Percentiles rank a stretch among this genome's conserved stretches.
phyloP scores from a whole-genome alignment of 2,797 vertebrate species.

The Acropternis orthonyx region DNA sequence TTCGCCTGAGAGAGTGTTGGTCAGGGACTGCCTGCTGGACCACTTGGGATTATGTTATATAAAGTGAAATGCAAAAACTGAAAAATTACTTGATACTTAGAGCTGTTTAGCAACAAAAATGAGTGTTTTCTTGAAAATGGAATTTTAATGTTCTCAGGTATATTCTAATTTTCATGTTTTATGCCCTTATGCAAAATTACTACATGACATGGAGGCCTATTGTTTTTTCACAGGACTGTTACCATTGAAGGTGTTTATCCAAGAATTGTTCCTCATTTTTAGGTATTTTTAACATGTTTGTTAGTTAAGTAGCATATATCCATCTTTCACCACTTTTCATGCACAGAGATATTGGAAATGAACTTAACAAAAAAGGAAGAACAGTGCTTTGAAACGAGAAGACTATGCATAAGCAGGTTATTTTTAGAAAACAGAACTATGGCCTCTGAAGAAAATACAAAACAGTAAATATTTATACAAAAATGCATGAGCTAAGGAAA shows the following conservation, averaged over 20 bases:
- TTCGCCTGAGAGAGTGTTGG: not conserved
- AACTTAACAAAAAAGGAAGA: not conserved
- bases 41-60: not conserved
- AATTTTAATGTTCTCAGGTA: not conserved
- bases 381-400: not conserved
- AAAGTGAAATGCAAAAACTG: not conserved
- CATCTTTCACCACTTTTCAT: not conserved
- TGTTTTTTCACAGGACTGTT: not conserved
- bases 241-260: not conserved
- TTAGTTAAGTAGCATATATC: not conserved
- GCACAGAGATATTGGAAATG: not conserved
- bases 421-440: slow-evolving; percentile 5
- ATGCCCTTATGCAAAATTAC: not conserved
- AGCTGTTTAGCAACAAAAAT: not conserved
- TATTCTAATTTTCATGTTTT: not conserved
- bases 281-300: not conserved
- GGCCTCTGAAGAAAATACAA: not conserved
- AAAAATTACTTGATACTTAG: not conserved
- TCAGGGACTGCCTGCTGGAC: not conserved
- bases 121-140: not conserved
- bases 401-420: not conserved
- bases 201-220: not conserved
- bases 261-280: not conserved
- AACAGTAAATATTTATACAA: not conserved
- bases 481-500: slow-evolving; percentile 1